Evolutionary conservation across 2,888 invertebrate species (phyloP).

Genomic region (Adineta ricciae): DNA sequence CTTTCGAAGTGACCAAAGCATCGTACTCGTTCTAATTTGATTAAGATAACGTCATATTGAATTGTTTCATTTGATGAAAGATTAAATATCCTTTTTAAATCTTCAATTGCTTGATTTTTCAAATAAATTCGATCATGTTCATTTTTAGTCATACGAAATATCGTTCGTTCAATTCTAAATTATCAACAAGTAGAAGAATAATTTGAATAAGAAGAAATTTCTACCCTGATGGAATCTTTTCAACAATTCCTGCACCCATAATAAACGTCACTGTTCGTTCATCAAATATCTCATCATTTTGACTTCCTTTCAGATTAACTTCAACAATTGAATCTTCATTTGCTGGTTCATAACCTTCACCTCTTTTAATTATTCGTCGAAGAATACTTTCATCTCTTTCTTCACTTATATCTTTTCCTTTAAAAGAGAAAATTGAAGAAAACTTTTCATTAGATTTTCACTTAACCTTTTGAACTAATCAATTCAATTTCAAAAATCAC

Average conservation of each 20-base stretch:
- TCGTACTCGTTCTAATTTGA: conserved; percentile 62
- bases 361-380: conserved; percentile 61
- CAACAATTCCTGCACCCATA: conserved; percentile 72
- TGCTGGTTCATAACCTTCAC: conserved; percentile 64
- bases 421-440: too few relatives aligned
- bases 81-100: conserved; percentile 55
- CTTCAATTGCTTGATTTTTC: conserved; percentile 60
- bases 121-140: conserved; percentile 62
- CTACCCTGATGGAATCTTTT: conserved; percentile 63
- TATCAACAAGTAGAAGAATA: not conserved
- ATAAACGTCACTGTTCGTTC: conserved; percentile 66
- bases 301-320: conserved; percentile 54
- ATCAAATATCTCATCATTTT: conserved; percentile 61
- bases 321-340: conserved; percentile 72
- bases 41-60: conserved; percentile 66
- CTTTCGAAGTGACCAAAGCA: not conserved
- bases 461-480: too few relatives aligned
- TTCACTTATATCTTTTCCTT: conserved; percentile 70
- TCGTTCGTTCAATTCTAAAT: conserved; percentile 39
- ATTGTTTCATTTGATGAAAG: conserved; percentile 65
- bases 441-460: too few relatives aligned
- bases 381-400: conserved; percentile 72
- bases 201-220: not conserved
- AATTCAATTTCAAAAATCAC: conserved; percentile 83
- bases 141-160: conserved; percentile 65